These are phyloP conservation scores for Drosophila nikananu DNA, from an alignment of 1,140 invertebrate genomes.

Conservation along the genomic window DNA sequence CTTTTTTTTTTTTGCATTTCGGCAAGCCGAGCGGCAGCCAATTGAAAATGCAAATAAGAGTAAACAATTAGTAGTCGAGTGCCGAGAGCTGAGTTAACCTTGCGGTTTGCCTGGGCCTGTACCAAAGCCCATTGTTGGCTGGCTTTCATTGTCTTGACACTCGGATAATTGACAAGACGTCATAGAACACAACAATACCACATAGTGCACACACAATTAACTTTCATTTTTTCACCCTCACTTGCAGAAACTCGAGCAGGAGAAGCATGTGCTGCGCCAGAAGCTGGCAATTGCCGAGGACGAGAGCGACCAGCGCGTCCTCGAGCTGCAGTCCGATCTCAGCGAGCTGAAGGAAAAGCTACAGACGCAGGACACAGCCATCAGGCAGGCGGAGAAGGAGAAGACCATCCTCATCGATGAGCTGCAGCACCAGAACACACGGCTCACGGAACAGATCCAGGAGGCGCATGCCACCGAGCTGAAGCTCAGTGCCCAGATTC, in stretches of 20 bases:
- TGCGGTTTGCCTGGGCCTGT: slow-evolving; percentile 59
- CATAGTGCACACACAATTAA: slow-evolving; percentile 50
- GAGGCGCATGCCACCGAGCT: slow-evolving; percentile 93
- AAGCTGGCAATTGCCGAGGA: slow-evolving; percentile 93
- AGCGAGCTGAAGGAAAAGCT: slow-evolving; percentile 90
- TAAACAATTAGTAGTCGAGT: slow-evolving; percentile 40
- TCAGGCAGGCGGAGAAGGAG: slow-evolving; percentile 91
- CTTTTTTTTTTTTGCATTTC: slow-evolving; percentile 24
- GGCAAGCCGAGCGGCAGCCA: slow-evolving; percentile 6
- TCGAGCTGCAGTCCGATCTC: slow-evolving; percentile 95
- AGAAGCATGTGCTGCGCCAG: slow-evolving; percentile 94
- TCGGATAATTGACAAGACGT: slow-evolving; percentile 48
- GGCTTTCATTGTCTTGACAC: slow-evolving; percentile 68
- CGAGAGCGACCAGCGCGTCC: slow-evolving; percentile 94
- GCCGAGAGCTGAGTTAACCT: slow-evolving; percentile 63
- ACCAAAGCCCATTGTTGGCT: slow-evolving; percentile 67
- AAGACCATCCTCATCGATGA: slow-evolving; percentile 93
- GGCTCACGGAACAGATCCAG: slow-evolving; percentile 94
- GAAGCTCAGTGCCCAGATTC: slow-evolving; percentile 91
- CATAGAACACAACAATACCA: slow-evolving; percentile 72
- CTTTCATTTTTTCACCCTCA: slow-evolving; percentile 60
- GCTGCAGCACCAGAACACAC: slow-evolving; percentile 95
- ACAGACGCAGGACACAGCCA: slow-evolving; percentile 86
- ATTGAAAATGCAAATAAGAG: slow-evolving; percentile 67
- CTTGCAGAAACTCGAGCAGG: slow-evolving; percentile 95